phyloP scores from a whole-genome alignment of 1,140 invertebrate species.

The Heliothis virescens region DNA sequence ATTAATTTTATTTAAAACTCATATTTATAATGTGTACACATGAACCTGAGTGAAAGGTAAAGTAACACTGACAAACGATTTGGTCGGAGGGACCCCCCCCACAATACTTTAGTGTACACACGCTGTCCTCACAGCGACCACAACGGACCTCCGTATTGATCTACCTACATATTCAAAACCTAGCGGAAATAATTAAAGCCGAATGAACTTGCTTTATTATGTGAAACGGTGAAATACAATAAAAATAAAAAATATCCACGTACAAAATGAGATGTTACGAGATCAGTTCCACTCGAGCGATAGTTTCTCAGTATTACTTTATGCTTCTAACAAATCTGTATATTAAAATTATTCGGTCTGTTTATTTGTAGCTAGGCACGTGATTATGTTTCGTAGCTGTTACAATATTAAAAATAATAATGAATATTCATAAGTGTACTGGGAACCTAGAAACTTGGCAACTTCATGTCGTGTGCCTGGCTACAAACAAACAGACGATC shows the following conservation, averaged over 20 bases:
- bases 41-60: constrained; percentile 28
- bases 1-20: constrained; percentile 70
- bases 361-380: constrained; percentile 27
- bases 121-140: not conserved
- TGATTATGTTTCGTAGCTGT: not conserved
- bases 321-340: constrained; percentile 39
- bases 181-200: constrained; percentile 31
- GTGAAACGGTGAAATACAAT: constrained; percentile 20
- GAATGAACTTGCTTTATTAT: constrained; percentile 24
- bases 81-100: not conserved
- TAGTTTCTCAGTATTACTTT: constrained; percentile 47
- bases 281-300: constrained; percentile 26
- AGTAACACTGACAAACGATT: constrained; percentile 46
- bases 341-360: constrained; percentile 34
- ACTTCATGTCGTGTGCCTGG: not conserved
- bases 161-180: constrained; percentile 22
- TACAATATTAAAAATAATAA: constrained; percentile 5
- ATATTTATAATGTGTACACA: constrained; percentile 55
- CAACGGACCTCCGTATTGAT: not conserved
- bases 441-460: not conserved
- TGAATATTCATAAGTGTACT: constrained; percentile 4
- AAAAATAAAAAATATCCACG: constrained; percentile 26
- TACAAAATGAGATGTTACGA: constrained; percentile 42
- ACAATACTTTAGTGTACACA: not conserved
- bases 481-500: constrained; percentile 29